These are phyloP conservation scores for Caretta caretta DNA, from an alignment of 2,113 vertebrate species.

Conservation along the genomic window DNA sequence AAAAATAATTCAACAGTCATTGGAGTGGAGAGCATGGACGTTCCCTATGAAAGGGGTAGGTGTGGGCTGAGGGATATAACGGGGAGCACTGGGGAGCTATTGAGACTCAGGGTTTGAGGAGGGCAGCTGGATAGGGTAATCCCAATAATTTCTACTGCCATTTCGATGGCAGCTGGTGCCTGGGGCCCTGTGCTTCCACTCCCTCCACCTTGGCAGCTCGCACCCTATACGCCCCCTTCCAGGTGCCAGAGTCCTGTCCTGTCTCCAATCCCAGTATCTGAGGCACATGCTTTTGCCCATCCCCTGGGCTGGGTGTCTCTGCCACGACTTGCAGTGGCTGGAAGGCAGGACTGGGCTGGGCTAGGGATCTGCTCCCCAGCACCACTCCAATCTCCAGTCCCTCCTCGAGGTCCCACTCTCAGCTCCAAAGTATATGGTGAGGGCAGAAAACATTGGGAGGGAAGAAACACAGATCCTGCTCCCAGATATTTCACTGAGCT, in stretches of 20 bases:
- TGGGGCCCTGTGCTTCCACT: neutral
- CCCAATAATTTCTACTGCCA: neutral
- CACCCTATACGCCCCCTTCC: neutral
- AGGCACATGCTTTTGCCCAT: too few relatives aligned
- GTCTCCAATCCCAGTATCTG: neutral
- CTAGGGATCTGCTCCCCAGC: too few relatives aligned
- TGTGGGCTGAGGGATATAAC: neutral
- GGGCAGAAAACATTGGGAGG: neutral
- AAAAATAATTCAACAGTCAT: neutral
- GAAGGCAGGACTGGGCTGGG: too few relatives aligned
- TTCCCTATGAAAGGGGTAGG: neutral
- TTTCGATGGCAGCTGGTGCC: neutral
- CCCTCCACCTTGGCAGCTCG: neutral
- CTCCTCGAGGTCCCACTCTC: neutral
- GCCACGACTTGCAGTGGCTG: too few relatives aligned
- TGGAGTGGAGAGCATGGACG: neutral
- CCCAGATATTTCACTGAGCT: neutral
- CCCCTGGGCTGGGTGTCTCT: too few relatives aligned
- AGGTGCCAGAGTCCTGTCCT: neutral
- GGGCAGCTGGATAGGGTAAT: neutral
- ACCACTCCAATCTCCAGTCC: too few relatives aligned
- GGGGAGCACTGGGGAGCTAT: neutral
- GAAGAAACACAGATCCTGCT: neutral
- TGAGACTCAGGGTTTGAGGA: neutral
- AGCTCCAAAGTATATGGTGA: neutral